These are phyloP conservation scores for Harmothoe impar DNA, from an alignment of 2,888 invertebrate genomes.

Conservation along the genomic window DNA sequence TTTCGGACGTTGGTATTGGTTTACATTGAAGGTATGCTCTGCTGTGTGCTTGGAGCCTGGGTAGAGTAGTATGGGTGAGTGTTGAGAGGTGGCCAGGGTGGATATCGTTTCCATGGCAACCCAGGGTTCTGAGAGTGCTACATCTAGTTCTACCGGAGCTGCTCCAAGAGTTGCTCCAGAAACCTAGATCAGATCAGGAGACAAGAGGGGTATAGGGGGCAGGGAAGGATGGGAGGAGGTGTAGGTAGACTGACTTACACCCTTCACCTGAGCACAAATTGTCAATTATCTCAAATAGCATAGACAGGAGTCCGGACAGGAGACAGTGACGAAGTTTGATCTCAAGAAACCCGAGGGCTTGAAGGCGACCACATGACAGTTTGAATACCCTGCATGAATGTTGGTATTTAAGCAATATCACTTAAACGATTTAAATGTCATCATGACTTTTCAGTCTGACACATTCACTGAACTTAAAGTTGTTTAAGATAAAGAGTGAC, in stretches of 20 bases:
- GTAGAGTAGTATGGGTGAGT: background rate
- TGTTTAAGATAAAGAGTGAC: no score
- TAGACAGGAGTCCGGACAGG: no score
- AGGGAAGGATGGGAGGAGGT: background rate
- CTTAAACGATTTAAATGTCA: no score
- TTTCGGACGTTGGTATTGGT: no score
- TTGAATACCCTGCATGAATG: no score
- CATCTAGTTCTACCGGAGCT: background rate
- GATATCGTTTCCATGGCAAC: background rate
- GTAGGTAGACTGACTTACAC: background rate
- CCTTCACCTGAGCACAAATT: background rate
- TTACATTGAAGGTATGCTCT: background rate
- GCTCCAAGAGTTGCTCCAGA: background rate
- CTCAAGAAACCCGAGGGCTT: no score
- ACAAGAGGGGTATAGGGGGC: background rate
- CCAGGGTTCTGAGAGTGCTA: background rate
- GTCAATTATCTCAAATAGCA: no score
- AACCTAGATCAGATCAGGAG: constrained; percentile 7
- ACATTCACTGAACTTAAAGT: no score
- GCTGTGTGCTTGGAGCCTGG: background rate
- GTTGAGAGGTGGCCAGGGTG: background rate
- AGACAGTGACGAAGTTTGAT: no score
- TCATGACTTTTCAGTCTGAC: no score
- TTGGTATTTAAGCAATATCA: no score
- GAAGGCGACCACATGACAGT: no score